A percentile compares a stretch with the other conserved stretches of the same genome.
These are phyloP conservation scores for Sardina pilchardus DNA, from an alignment of 2,113 vertebrate genomes.

Conservation along the genomic window DNA sequence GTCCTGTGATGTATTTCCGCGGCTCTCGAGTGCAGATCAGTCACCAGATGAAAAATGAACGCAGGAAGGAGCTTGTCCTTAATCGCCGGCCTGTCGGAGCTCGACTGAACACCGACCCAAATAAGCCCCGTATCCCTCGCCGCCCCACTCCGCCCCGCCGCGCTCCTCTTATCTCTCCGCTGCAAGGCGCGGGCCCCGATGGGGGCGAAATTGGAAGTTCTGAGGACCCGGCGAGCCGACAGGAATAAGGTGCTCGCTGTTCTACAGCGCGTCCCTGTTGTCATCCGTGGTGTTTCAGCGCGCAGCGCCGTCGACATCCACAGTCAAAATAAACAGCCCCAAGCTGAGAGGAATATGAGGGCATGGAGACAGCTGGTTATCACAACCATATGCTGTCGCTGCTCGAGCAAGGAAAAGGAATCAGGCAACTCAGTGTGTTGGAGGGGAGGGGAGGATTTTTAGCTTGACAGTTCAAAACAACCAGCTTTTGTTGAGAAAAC, in stretches of 20 bases:
- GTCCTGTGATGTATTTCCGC: conserved; percentile 45
- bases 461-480: neutral
- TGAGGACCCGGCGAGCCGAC: neutral
- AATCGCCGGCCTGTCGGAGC: conserved; percentile 49
- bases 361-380: neutral
- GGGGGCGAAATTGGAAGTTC: neutral
- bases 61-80: conserved; percentile 51
- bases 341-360: conserved; percentile 8
- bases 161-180: neutral
- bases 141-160: neutral
- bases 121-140: neutral
- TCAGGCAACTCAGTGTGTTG: neutral
- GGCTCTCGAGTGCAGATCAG: conserved; percentile 44
- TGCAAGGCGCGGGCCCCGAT: neutral
- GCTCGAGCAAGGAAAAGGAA: neutral
- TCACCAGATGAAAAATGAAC: conserved; percentile 44
- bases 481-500: neutral
- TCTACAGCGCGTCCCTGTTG: no score
- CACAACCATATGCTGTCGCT: conserved; percentile 7
- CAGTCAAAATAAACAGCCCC: conserved; percentile 25
- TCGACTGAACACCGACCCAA: conserved; percentile 47
- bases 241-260: neutral
- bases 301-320: neutral
- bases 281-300: neutral
- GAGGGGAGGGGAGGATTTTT: neutral